Evolutionary conservation across 2,797 vertebrate genomes (phyloP).

Genomic region (Eupleurogrammus muticus): DNA sequence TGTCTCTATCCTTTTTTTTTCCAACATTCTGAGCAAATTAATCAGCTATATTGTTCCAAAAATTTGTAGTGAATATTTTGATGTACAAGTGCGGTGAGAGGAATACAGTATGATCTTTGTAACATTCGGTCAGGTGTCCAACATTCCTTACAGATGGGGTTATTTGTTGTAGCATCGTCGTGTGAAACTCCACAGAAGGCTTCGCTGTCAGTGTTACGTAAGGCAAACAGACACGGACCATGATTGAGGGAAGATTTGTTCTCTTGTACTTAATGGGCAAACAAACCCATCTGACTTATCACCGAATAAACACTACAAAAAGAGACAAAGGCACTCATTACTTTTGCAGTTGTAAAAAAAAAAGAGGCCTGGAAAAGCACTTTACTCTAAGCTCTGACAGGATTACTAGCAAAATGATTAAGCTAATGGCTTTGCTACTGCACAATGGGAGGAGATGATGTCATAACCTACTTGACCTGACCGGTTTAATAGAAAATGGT

Average conservation of each 20-base stretch:
- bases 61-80: slow-evolving; percentile 34
- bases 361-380: slow-evolving; percentile 5
- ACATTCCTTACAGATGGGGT: not conserved
- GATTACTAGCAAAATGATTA: slow-evolving; percentile 26
- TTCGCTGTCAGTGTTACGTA: slow-evolving; percentile 22
- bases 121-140: slow-evolving; percentile 15
- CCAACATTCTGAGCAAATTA: slow-evolving; percentile 40
- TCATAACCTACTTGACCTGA: slow-evolving; percentile 14
- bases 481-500: not conserved
- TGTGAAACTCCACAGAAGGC: slow-evolving; percentile 21
- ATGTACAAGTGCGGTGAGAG: slow-evolving; percentile 27
- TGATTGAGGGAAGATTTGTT: slow-evolving; percentile 29
- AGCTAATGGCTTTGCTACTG: slow-evolving; percentile 21
- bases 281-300: slow-evolving; percentile 54
- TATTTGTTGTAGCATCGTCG: slow-evolving; percentile 12
- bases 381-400: slow-evolving; percentile 15
- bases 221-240: not conserved
- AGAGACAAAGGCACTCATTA: slow-evolving; percentile 13
- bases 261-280: slow-evolving; percentile 22
- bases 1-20: slow-evolving; percentile 43
- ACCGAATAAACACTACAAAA: slow-evolving; percentile 22
- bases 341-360: slow-evolving; percentile 14
- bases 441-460: slow-evolving; percentile 19
- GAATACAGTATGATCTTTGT: slow-evolving; percentile 44
- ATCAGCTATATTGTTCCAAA: slow-evolving; percentile 43